A percentile compares a stretch with the other conserved stretches of the same genome.
These are phyloP conservation scores for Choristoneura fumiferana DNA, from an alignment of 1,140 invertebrate species.

Conservation along the genomic window DNA sequence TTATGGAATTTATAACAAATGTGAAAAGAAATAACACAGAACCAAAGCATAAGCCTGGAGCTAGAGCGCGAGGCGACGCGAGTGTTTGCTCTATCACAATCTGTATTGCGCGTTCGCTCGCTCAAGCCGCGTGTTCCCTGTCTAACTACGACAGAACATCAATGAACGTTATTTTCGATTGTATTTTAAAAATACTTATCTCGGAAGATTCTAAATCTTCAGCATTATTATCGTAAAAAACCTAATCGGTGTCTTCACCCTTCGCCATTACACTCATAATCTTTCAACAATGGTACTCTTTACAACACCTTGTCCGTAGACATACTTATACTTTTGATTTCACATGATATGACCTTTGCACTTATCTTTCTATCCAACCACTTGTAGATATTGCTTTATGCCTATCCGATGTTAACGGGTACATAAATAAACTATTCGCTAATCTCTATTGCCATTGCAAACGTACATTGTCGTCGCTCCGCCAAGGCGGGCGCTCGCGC, in stretches of 20 bases:
- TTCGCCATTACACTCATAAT: constrained; percentile 58
- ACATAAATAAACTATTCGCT: constrained; percentile 38
- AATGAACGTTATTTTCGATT: constrained; percentile 31
- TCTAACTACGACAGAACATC: constrained; percentile 27
- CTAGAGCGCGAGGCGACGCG: neutral
- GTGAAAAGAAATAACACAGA: constrained; percentile 3
- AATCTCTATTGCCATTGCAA: no score
- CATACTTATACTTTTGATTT: constrained; percentile 54
- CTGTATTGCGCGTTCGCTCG: neutral
- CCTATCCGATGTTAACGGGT: constrained; percentile 40
- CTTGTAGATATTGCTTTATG: constrained; percentile 62
- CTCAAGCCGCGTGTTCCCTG: constrained; percentile 19
- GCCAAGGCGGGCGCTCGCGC: constrained; percentile 41
- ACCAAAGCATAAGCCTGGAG: neutral
- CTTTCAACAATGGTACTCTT: constrained; percentile 41
- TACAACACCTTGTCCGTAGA: constrained; percentile 50
- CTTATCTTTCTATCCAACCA: constrained; percentile 52
- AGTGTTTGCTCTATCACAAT: constrained; percentile 16
- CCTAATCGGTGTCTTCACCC: constrained; percentile 57
- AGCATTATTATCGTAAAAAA: constrained; percentile 58
- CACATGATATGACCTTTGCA: constrained; percentile 73
- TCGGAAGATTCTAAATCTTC: constrained; percentile 73
- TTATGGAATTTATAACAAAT: constrained; percentile 9
- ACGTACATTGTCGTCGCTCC: constrained; percentile 34
- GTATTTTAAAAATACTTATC: constrained; percentile 73